Percentiles rank a stretch among this genome's conserved stretches.
Evolutionary conservation across 2,888 invertebrate species (phyloP).

Genomic region (Dynastes maya): DNA sequence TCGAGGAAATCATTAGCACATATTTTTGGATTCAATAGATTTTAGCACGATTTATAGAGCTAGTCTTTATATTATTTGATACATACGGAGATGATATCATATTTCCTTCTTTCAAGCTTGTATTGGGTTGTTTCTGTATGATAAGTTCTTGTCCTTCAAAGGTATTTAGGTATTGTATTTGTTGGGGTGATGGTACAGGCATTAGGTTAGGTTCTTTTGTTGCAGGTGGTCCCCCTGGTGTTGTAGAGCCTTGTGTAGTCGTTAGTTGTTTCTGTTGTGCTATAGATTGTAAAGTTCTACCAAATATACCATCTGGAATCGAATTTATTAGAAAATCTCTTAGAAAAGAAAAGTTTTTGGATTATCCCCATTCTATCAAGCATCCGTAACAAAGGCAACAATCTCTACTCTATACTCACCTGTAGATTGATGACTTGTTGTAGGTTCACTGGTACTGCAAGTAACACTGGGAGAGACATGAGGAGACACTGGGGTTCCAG

Average conservation of each 20-base stretch:
- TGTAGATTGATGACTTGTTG: slow-evolving; percentile 68
- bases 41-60: neutral
- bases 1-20: slow-evolving; percentile 21
- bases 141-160: slow-evolving; percentile 97
- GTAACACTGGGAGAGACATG: slow-evolving; percentile 75
- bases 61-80: slow-evolving; percentile 24
- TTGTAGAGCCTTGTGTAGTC: slow-evolving; percentile 65
- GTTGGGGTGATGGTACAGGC: slow-evolving; percentile 97
- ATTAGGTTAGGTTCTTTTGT: slow-evolving; percentile 91
- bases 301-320: slow-evolving; percentile 77
- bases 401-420: slow-evolving; percentile 60
- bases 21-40: neutral
- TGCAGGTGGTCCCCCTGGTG: slow-evolving; percentile 61
- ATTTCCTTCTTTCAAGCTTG: slow-evolving; percentile 85
- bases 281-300: slow-evolving; percentile 77
- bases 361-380: no score
- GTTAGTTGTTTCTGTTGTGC: slow-evolving; percentile 75
- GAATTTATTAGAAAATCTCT: slow-evolving; percentile 4
- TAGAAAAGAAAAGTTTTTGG: neutral
- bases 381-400: no score
- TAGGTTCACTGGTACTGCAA: slow-evolving; percentile 68
- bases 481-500: slow-evolving; percentile 80
- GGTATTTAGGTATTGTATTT: slow-evolving; percentile 95
- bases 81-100: slow-evolving; percentile 85
- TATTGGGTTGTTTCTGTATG: slow-evolving; percentile 96